A percentile compares a stretch with the other conserved stretches of the same genome.
Conservation (phyloP, 1,140 invertebrate genomes). For the Drosophila virilis region DNA sequence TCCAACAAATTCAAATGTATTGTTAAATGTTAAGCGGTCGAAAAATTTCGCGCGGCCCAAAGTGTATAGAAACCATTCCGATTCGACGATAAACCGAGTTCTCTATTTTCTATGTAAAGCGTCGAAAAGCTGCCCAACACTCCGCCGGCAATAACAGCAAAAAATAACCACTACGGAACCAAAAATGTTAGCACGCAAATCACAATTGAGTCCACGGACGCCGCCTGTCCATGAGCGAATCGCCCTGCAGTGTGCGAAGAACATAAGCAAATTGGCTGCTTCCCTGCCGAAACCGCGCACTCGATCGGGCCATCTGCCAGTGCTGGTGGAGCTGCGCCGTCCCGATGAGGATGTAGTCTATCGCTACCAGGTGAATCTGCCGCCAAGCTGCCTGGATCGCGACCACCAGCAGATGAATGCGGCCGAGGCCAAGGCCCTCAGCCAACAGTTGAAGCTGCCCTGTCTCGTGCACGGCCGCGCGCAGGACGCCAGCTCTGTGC, state of each 20-base stretch:
- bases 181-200: slow-evolving; percentile 45
- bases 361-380: slow-evolving; percentile 62
- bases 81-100: slow-evolving; percentile 46
- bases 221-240: slow-evolving; percentile 56
- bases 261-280: slow-evolving; percentile 43
- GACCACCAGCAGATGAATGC: slow-evolving; percentile 7
- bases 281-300: slow-evolving; percentile 47
- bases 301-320: slow-evolving; percentile 45
- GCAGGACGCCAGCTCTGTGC: neutral
- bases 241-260: slow-evolving; percentile 59
- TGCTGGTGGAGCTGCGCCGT: slow-evolving; percentile 62
- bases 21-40: slow-evolving; percentile 61
- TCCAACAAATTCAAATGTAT: slow-evolving; percentile 77
- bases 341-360: slow-evolving; percentile 39
- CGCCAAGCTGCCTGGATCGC: neutral
- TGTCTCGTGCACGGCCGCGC: slow-evolving; percentile 18
- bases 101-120: slow-evolving; percentile 60
- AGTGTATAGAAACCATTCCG: slow-evolving; percentile 49
- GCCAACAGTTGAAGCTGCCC: slow-evolving; percentile 15
- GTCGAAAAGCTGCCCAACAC: slow-evolving; percentile 32
- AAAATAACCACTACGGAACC: neutral
- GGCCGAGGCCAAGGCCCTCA: slow-evolving; percentile 24
- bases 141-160: slow-evolving; percentile 19
- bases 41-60: slow-evolving; percentile 54
- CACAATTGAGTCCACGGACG: slow-evolving; percentile 16